A percentile compares a stretch with the other conserved stretches of the same genome.
Evolutionary conservation across 2,113 vertebrate genomes (phyloP).

Genomic region (Alectura lathami): DNA sequence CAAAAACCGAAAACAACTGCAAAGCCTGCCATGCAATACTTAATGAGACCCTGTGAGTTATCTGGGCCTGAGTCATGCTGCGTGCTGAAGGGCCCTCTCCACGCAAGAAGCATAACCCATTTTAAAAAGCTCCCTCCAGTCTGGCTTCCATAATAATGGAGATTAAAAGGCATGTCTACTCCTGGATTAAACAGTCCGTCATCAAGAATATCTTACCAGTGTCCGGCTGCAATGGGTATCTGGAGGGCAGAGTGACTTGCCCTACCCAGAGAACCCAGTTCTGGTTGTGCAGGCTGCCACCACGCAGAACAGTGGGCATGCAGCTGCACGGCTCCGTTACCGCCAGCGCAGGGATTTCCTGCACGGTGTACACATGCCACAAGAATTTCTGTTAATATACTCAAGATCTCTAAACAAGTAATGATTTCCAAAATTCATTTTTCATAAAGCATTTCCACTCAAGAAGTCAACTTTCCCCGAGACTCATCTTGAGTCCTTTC

Average conservation of each 20-base stretch:
- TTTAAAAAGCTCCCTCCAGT: neutral
- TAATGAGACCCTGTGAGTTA: neutral
- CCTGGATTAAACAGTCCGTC: neutral
- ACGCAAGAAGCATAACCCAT: fast-evolving
- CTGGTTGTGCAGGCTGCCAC: neutral
- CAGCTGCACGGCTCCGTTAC: neutral
- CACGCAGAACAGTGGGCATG: fast-evolving
- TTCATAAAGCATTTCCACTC: neutral
- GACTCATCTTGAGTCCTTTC: neutral
- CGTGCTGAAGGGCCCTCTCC: neutral
- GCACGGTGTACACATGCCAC: neutral
- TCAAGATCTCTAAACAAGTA: neutral
- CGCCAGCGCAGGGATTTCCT: neutral
- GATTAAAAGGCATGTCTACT: neutral
- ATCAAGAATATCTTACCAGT: neutral
- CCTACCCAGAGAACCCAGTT: too few relatives aligned
- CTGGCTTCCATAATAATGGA: neutral
- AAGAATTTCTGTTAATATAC: neutral
- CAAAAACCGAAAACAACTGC: neutral
- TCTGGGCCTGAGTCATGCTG: neutral
- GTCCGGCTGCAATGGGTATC: fast-evolving
- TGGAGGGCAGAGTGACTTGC: neutral
- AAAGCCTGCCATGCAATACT: neutral
- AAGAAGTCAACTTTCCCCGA: neutral
- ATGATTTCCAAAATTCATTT: neutral